phyloP scores from a whole-genome alignment of 2,888 invertebrate genomes.

The Cryptus viduatorius region DNA sequence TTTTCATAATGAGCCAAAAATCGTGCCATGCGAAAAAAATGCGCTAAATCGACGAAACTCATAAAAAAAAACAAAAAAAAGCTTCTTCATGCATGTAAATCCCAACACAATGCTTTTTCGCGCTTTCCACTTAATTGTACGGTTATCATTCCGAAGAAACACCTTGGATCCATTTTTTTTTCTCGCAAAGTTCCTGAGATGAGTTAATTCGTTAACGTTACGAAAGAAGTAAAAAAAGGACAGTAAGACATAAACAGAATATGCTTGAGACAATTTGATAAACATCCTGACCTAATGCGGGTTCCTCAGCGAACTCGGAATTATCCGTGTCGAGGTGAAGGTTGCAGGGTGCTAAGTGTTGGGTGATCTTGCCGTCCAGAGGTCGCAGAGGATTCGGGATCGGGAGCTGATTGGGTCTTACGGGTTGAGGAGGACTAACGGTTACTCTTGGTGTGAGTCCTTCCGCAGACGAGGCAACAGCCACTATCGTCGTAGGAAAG shows the following conservation, averaged over 20 bases:
- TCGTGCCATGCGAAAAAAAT: constrained; percentile 34
- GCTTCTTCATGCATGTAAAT: constrained; percentile 13
- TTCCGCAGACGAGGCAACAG: constrained; percentile 47
- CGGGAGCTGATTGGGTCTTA: constrained; percentile 73
- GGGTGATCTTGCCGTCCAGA: constrained; percentile 61
- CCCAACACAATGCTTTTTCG: not conserved
- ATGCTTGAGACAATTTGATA: constrained; percentile 45
- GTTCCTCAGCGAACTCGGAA: constrained; percentile 64
- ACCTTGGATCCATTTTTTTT: constrained; percentile 10
- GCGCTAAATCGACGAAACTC: not conserved
- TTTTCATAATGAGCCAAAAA: constrained; percentile 19
- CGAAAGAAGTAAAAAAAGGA: constrained; percentile 20
- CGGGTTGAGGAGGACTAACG: constrained; percentile 73
- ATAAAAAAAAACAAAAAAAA: constrained; percentile 43
- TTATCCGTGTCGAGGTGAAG: constrained; percentile 65
- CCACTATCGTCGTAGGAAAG: constrained; percentile 63
- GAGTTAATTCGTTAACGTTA: constrained; percentile 62
- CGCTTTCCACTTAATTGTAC: not conserved
- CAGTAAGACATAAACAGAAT: constrained; percentile 17
- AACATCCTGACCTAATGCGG: constrained; percentile 71
- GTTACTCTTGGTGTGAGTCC: constrained; percentile 70
- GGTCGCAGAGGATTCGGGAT: constrained; percentile 74
- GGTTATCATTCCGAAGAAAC: not conserved
- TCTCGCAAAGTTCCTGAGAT: constrained; percentile 26
- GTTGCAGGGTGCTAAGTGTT: constrained; percentile 64